Evolutionary conservation across 2,113 vertebrate species (phyloP).

Genomic region (Mungos mungo): DNA sequence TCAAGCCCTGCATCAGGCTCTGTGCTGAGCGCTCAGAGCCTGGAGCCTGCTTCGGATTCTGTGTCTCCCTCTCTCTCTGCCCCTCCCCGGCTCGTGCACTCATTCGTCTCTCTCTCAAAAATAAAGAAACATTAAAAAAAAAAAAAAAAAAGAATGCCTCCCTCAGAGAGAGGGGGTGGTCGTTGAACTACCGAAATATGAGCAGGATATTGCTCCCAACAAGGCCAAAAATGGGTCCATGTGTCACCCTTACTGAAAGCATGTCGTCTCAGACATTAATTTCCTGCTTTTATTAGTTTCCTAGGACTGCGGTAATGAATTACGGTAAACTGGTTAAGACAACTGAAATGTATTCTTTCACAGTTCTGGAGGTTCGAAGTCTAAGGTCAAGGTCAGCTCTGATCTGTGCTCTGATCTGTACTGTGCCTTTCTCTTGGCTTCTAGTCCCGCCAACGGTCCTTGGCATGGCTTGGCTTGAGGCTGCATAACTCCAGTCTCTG

Average conservation of each 20-base stretch:
- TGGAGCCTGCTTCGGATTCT: too few species aligned
- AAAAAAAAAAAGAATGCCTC: not conserved
- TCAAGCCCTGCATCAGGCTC: too few species aligned
- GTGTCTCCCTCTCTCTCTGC: too few species aligned
- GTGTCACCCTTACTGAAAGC: not conserved
- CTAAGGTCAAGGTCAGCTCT: rapidly evolving
- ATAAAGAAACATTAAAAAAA: too few species aligned
- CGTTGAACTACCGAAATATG: not conserved
- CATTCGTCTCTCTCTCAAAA: too few species aligned
- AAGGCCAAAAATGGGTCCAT: not conserved
- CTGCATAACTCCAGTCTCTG: rapidly evolving
- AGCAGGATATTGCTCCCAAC: rapidly evolving
- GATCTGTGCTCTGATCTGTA: not conserved
- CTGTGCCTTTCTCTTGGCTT: not conserved
- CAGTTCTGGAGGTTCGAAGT: not conserved
- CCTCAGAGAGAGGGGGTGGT: not conserved
- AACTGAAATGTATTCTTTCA: not conserved
- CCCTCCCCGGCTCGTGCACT: too few species aligned
- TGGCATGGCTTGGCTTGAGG: not conserved
- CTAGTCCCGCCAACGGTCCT: not conserved
- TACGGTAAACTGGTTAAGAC: not conserved
- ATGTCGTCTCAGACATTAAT: not conserved
- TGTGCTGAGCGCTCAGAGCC: too few species aligned
- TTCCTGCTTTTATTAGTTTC: not conserved
- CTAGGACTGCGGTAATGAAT: not conserved